Conservation (phyloP, 2,888 invertebrate species). For the Capitulum mitella region DNA sequence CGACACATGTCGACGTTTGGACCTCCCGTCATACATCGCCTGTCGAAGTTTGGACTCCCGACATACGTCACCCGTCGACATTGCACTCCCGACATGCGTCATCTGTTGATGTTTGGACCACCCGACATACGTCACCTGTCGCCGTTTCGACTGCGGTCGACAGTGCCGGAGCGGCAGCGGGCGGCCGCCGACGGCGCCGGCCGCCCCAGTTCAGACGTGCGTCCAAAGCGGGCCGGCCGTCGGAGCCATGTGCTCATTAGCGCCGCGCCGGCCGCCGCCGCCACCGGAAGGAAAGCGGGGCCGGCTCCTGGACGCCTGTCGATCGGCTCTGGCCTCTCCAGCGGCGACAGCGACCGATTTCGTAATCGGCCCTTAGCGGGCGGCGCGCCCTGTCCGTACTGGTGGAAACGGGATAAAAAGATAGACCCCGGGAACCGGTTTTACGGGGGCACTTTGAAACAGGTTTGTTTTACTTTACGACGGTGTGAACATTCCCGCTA, state of each 20-base stretch:
- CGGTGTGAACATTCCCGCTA: not conserved
- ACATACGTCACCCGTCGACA: too few relatives aligned
- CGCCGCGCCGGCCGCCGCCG: not conserved
- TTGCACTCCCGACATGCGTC: too few relatives aligned
- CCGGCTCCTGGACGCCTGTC: not conserved
- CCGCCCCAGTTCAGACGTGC: too few relatives aligned
- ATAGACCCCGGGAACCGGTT: not conserved
- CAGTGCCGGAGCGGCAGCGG: too few relatives aligned
- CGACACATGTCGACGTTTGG: too few relatives aligned
- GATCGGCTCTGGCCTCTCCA: not conserved
- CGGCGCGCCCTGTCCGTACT: not conserved
- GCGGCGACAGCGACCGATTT: not conserved
- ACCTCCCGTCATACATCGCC: too few relatives aligned
- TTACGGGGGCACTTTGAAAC: not conserved
- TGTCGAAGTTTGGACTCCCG: too few relatives aligned
- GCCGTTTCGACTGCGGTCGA: too few relatives aligned
- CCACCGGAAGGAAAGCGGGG: not conserved
- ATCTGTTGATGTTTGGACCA: too few relatives aligned
- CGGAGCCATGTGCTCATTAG: not conserved
- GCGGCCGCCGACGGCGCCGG: too few relatives aligned
- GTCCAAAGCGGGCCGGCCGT: not conserved
- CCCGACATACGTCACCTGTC: too few relatives aligned
- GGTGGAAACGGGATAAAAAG: not conserved
- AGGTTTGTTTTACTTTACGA: not conserved
- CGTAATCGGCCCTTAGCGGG: not conserved